A percentile compares a stretch with the other conserved stretches of the same genome.
phyloP scores from a whole-genome alignment of 2,113 vertebrate genomes.

The Rhipidura dahli region DNA sequence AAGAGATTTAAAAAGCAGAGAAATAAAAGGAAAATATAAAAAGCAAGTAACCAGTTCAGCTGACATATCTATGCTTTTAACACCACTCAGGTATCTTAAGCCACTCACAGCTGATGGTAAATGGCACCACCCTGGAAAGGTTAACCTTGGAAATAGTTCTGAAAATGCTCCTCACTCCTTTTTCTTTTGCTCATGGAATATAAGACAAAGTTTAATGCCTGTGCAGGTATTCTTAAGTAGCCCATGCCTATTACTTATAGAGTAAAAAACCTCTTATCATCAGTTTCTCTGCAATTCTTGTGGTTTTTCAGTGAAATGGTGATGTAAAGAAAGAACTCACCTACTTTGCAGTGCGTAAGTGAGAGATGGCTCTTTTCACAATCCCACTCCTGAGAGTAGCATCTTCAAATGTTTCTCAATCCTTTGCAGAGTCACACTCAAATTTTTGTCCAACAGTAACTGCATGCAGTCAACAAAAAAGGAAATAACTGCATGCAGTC shows the following conservation, averaged over 20 bases:
- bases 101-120: neutral
- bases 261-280: neutral
- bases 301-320: neutral
- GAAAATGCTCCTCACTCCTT: neutral
- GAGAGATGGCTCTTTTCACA: neutral
- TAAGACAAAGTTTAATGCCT: neutral
- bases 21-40: neutral
- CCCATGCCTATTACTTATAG: neutral
- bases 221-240: neutral
- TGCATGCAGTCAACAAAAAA: neutral
- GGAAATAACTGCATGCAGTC: constrained; percentile 34
- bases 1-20: neutral
- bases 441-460: neutral
- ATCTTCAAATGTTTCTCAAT: neutral
- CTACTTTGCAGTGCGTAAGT: neutral
- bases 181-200: neutral
- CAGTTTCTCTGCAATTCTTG: neutral
- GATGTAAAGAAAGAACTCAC: neutral
- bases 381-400: neutral
- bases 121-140: neutral
- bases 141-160: neutral
- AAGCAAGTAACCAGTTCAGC: neutral
- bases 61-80: neutral
- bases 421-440: neutral
- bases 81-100: neutral